phyloP scores from a whole-genome alignment of 2,797 vertebrate genomes.

The Aratinga solstitialis region DNA sequence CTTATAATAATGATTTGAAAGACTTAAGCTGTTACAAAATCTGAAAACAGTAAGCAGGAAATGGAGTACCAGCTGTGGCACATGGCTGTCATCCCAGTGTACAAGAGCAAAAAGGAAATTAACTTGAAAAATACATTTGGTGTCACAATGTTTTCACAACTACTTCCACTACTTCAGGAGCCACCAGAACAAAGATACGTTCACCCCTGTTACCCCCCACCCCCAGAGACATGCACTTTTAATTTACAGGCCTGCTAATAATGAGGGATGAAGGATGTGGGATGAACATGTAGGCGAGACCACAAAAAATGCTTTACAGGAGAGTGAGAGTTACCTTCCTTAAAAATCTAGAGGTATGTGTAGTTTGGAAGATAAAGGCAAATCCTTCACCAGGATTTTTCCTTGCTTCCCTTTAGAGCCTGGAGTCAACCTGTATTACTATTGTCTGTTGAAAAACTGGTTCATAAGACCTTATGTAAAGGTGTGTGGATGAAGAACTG shows the following conservation, averaged over 20 bases:
- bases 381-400: not conserved
- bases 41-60: not conserved
- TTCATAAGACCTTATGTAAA: not conserved
- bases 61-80: not conserved
- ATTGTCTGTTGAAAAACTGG: not conserved
- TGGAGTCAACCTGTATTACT: not conserved
- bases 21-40: not conserved
- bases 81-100: rapidly evolving
- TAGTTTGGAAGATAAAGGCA: not conserved
- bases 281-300: not conserved
- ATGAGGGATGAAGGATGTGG: not conserved
- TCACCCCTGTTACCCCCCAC: not conserved
- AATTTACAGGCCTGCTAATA: not conserved
- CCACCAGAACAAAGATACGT: not conserved
- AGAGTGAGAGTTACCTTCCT: not conserved
- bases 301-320: not conserved
- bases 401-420: not conserved
- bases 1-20: not conserved
- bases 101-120: not conserved
- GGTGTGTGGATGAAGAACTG: not conserved
- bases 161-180: not conserved
- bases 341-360: not conserved
- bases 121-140: not conserved
- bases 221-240: not conserved
- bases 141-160: not conserved